phyloP scores from a whole-genome alignment of 1,140 invertebrate genomes.

The Phthorimaea operculella region DNA sequence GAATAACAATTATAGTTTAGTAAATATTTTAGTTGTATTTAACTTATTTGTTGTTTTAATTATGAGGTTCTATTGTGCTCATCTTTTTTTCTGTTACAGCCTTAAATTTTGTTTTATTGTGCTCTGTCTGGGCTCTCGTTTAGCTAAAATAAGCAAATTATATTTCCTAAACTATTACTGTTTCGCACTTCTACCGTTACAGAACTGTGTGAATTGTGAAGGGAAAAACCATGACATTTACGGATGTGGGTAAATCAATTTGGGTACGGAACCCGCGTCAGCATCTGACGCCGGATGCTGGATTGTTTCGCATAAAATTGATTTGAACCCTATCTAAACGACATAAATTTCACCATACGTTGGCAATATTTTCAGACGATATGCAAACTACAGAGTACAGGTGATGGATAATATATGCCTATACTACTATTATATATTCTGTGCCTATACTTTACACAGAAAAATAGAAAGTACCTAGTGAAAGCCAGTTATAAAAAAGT shows the following conservation, averaged over 20 bases:
- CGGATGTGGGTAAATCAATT: conserved; percentile 58
- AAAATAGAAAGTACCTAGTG: conserved; percentile 48
- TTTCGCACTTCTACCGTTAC: no score
- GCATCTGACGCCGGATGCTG: conserved; percentile 25
- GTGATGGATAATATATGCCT: no score
- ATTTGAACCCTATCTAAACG: conserved; percentile 49
- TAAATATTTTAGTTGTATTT: no score
- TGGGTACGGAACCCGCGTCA: conserved; percentile 54
- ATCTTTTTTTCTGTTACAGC: no score
- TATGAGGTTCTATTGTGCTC: no score
- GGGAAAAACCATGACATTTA: conserved; percentile 49
- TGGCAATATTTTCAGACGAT: conserved; percentile 38
- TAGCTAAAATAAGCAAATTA: no score
- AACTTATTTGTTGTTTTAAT: no score
- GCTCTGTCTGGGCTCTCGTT: no score
- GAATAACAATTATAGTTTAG: no score
- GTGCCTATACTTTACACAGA: conserved; percentile 25
- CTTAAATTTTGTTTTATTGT: no score
- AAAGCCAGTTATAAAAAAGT: conserved; percentile 16
- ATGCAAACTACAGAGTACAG: background rate
- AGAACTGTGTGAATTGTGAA: conserved; percentile 11
- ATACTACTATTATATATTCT: no score
- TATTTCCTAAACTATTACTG: no score
- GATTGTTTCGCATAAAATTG: conserved; percentile 55
- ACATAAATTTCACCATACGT: conserved; percentile 36